These are phyloP conservation scores for Seriola aureovittata DNA, from an alignment of 2,113 vertebrate species.

Conservation along the genomic window DNA sequence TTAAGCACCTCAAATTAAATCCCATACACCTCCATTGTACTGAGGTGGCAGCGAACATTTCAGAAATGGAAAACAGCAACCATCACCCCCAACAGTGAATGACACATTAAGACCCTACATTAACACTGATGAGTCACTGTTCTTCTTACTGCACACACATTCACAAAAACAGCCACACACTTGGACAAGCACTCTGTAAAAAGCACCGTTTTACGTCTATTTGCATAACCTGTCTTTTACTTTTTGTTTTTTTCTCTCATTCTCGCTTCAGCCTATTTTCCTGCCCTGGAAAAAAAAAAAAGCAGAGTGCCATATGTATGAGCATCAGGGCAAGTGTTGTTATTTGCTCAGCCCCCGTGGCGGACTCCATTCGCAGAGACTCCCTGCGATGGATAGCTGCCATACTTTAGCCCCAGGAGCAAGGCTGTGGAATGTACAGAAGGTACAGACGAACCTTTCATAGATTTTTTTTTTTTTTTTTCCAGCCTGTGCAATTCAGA, in stretches of 20 bases:
- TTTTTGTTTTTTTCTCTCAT: background rate
- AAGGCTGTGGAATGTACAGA: conserved; percentile 38
- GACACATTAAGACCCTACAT: conserved; percentile 48
- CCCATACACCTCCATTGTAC: conserved; percentile 32
- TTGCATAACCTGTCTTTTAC: conserved; percentile 38
- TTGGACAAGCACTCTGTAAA: conserved; percentile 42
- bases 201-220: conserved; percentile 26
- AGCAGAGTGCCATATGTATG: conserved; percentile 59
- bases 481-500: conserved; percentile 46
- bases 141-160: conserved; percentile 31
- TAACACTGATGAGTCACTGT: conserved; percentile 51
- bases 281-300: conserved; percentile 38
- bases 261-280: conserved; percentile 42
- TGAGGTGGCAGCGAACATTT: conserved; percentile 11
- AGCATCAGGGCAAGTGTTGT: conserved; percentile 68
- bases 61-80: conserved; percentile 27
- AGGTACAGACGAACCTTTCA: conserved; percentile 46
- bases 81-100: conserved; percentile 35
- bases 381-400: conserved; percentile 55
- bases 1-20: conserved; percentile 37
- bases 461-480: conserved; percentile 44
- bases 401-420: conserved; percentile 65
- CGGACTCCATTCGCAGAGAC: conserved; percentile 42
- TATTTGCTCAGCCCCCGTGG: conserved; percentile 62
- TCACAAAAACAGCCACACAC: conserved; percentile 45